Evolutionary conservation across 2,888 invertebrate species (phyloP), one percentile per base, ranked within the genome.

Genomic region (Brenthis hecate): DNA sequence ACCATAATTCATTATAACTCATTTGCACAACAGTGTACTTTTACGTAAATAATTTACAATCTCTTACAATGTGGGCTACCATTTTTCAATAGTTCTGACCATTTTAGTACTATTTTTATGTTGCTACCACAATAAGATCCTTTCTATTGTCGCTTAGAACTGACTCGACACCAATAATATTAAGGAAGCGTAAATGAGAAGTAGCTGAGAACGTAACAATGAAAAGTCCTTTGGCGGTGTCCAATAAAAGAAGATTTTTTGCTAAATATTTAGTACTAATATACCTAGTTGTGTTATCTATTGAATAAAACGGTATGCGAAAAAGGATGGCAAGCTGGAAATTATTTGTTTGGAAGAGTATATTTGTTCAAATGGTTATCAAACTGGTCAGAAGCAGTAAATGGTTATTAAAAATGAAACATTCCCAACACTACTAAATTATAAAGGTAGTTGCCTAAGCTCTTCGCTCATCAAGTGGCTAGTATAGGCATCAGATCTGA

Each of bases 1-100:
- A 80, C 81, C 78, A 79, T 81, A 81, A 84, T 85, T 82, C 81
- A 86, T 82, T 83, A 78, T 80, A 76, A 79, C 79, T 85, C 81
- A 86, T 83, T 84, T 83, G 81, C 83, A 81, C 79, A 76, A 77
- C 78, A 83, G 82, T 83, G 80, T 81, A 81, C 78, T 74, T 73
- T 70, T 72, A 69, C 74, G 72, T 75, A 6, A 50, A 76, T 81
- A 80, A 84, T 84, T 84, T 84, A 85, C 82, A 80, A 75, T 78
- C 53, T 73, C 77, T 73, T 78, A 87, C 82, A 87, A 81, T 84
- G 81, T 79, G 78, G 77, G 78, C 84, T 83, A 82, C 82, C 80
- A 78, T 76, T 80, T 80, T 76, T 77, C 56, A 56, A 68, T 68
- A 74, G 75, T 73, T 71, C 66, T 72, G 71, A 70, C 72, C 72